Percentiles rank a stretch among this genome's conserved stretches.
These are phyloP conservation scores for Zygothrica quintamaculata DNA, from an alignment of 2,888 invertebrate genomes.

Conservation along the genomic window DNA sequence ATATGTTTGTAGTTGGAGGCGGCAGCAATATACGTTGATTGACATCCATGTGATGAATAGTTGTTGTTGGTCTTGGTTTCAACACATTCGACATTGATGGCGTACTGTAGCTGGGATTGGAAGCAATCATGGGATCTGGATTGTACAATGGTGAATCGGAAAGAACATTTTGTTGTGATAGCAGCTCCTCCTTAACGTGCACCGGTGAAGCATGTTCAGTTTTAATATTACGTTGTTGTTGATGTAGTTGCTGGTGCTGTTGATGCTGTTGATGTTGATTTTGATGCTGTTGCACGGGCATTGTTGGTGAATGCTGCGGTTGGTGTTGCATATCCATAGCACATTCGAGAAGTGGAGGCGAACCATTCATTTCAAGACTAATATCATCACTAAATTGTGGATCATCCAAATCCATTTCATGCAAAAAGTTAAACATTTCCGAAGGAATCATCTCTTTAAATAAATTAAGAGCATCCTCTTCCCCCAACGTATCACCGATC, in stretches of 20 bases:
- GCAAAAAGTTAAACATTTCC: constrained; percentile 82
- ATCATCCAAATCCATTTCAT: constrained; percentile 81
- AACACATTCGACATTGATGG: constrained; percentile 42
- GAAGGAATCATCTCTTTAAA: constrained; percentile 83
- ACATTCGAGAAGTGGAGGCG: constrained; percentile 57
- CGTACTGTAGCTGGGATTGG: constrained; percentile 57
- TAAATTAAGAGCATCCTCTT: constrained; percentile 83
- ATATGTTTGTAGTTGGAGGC: constrained; percentile 49
- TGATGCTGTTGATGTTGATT: constrained; percentile 28
- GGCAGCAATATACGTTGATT: constrained; percentile 34
- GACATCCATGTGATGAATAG: constrained; percentile 69
- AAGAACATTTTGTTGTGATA: constrained; percentile 42
- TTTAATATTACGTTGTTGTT: constrained; percentile 41
- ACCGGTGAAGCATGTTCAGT: constrained; percentile 65
- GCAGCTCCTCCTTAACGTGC: constrained; percentile 69
- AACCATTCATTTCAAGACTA: constrained; percentile 48
- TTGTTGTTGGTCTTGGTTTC: constrained; percentile 62
- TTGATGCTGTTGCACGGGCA: constrained; percentile 20
- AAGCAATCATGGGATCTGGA: constrained; percentile 79
- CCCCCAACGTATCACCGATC: constrained; percentile 78
- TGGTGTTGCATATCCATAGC: constrained; percentile 53
- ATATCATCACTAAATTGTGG: constrained; percentile 74
- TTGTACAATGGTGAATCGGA: constrained; percentile 68
- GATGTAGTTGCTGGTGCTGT: constrained; percentile 21
- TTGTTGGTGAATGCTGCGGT: constrained; percentile 17